Evolutionary conservation across 2,888 invertebrate genomes (phyloP), one percentile per base, ranked within the genome.

Genomic region (Mesorhabditis spiculigera): DNA sequence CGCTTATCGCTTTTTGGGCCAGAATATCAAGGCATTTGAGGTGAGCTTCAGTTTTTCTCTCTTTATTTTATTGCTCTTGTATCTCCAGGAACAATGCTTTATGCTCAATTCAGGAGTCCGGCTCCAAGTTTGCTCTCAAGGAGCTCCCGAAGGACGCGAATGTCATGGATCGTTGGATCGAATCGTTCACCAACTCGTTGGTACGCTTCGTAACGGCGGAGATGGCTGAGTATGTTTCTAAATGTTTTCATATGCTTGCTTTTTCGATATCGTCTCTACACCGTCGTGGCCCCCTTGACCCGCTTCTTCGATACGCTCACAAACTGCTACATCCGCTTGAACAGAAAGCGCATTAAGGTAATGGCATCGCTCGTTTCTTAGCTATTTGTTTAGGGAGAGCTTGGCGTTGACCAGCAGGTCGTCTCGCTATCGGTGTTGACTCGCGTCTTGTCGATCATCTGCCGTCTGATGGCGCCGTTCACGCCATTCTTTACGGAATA

Each of bases 251-350:
- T 63, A 63, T n/a, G 13, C n/a, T 6, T 8, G 58, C n/a, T 43
- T 58, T 65, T 61, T 43, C 73, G 92, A 2, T 98, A 97, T 86
- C 91, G 93, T 69, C 88, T 98, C 68, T 98, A 96, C 86, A 96
- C 95, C 0, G 98, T 98, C 8, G 92, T 96, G 8, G 95, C 96
- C 0, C 89, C 92, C 69, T 88, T 99, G 63, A 92, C 96, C 0
- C 94, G 95, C 86, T 98, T 94, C 87, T 94, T 98, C 78, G 96
- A 97, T 86, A 93, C 96, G 86, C 90, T 98, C 4, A 98, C 97
- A 44, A 99, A 99, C 87, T 96, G 96, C 95, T 98, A 97, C 87
- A 95, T 98, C 45, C 90, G 97, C 75, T 92, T 98, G 91, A 98
- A 98, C 87, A 90, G 98, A 70, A 92, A 91, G 82, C 90, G 98